Conservation (phyloP, 2,797 vertebrate species). For the Alouatta caraya region DNA sequence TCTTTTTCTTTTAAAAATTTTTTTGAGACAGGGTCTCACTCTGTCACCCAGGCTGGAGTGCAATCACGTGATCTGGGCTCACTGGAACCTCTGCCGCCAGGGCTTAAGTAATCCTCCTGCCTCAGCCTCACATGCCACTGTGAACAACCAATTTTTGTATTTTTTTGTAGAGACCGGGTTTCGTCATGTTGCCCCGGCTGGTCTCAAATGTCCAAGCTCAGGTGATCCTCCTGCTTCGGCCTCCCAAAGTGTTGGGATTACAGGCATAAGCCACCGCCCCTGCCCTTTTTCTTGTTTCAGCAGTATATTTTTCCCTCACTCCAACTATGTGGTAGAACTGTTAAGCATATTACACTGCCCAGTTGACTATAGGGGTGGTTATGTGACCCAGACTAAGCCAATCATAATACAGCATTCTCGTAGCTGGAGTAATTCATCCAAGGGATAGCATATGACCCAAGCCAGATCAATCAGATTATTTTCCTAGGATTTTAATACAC, state of each 20-base stretch:
- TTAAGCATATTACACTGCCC: neutral
- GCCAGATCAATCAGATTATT: neutral
- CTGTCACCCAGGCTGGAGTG: neutral
- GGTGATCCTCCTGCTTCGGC: neutral
- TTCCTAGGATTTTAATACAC: neutral
- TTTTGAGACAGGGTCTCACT: neutral
- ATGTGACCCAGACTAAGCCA: neutral
- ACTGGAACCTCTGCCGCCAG: neutral
- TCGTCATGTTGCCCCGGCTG: neutral
- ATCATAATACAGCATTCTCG: neutral
- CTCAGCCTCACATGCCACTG: neutral
- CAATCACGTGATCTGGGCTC: neutral
- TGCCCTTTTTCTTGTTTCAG: neutral
- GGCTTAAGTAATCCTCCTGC: neutral
- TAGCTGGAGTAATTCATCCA: neutral
- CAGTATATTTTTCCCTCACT: neutral
- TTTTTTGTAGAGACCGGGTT: neutral
- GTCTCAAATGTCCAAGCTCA: neutral
- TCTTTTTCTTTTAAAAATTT: neutral
- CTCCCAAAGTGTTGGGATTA: neutral
- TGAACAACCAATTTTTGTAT: neutral
- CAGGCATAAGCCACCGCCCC: neutral
- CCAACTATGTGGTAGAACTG: neutral
- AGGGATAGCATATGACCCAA: neutral
- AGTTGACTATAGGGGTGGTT: neutral